These are phyloP conservation scores for Loris lydekkerianus DNA, from an alignment of 2,797 vertebrate genomes.

Conservation along the genomic window DNA sequence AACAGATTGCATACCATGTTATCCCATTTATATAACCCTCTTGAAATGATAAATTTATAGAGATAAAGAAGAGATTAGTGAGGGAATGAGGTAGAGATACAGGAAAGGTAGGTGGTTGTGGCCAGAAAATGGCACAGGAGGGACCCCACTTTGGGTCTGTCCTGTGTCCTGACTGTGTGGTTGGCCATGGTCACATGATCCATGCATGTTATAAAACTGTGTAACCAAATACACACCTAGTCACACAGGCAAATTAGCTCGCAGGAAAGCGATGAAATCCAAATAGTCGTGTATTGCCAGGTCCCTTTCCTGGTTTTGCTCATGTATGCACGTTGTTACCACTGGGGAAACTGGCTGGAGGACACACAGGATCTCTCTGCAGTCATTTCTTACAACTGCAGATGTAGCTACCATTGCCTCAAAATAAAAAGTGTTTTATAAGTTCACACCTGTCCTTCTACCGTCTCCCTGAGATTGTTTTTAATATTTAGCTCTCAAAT, in stretches of 20 bases:
- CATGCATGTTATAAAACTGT: not conserved
- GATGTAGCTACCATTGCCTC: not conserved
- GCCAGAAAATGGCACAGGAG: not conserved
- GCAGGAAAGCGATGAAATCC: not conserved
- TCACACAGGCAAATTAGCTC: no score
- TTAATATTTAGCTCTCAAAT: not conserved
- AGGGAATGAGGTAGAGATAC: accelerated
- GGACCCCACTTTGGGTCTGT: not conserved
- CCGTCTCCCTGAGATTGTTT: not conserved
- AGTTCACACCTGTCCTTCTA: not conserved
- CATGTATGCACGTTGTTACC: no score
- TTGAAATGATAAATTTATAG: not conserved
- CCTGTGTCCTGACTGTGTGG: not conserved
- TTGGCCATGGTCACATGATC: not conserved
- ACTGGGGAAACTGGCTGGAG: accelerated
- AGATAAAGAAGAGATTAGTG: not conserved
- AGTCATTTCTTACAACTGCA: no score
- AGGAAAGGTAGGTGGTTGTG: not conserved
- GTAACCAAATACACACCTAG: accelerated
- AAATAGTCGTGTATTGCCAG: not conserved
- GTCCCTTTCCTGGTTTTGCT: not conserved
- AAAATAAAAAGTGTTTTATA: not conserved
- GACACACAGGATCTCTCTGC: not conserved
- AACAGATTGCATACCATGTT: accelerated
- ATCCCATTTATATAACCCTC: not conserved